These are phyloP conservation scores for Coracias cyanogaster DNA, from an alignment of 2,797 vertebrate genomes.

Conservation along the genomic window DNA sequence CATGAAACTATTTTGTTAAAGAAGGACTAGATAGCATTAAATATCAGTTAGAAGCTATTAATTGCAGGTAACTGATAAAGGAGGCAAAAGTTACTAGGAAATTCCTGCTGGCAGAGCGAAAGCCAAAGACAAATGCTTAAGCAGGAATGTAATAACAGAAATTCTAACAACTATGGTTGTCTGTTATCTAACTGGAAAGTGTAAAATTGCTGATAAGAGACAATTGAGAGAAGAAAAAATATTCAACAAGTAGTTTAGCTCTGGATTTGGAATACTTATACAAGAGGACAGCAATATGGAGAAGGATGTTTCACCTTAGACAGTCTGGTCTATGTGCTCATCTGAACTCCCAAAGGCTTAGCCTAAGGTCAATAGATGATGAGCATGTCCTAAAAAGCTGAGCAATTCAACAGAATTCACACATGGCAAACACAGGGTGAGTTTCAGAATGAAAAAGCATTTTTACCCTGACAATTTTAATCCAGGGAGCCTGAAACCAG, in stretches of 20 bases:
- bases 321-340: background rate
- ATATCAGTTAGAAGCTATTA: background rate
- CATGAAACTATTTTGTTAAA: background rate
- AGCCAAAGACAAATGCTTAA: background rate
- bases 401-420: background rate
- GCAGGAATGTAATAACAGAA: background rate
- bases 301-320: background rate
- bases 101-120: background rate
- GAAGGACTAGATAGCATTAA: background rate
- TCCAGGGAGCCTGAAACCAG: background rate
- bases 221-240: background rate
- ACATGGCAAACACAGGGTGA: background rate
- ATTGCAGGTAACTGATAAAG: conserved; percentile 19
- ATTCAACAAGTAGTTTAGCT: background rate
- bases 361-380: background rate
- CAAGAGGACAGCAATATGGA: background rate
- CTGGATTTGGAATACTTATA: background rate
- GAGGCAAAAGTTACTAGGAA: background rate
- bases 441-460: background rate
- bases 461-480: background rate
- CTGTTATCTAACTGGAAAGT: background rate
- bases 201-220: background rate
- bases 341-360: background rate
- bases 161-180: background rate
- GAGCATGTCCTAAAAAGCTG: background rate